phyloP scores from a whole-genome alignment of 1,140 invertebrate species.

The Argopecten irradians region DNA sequence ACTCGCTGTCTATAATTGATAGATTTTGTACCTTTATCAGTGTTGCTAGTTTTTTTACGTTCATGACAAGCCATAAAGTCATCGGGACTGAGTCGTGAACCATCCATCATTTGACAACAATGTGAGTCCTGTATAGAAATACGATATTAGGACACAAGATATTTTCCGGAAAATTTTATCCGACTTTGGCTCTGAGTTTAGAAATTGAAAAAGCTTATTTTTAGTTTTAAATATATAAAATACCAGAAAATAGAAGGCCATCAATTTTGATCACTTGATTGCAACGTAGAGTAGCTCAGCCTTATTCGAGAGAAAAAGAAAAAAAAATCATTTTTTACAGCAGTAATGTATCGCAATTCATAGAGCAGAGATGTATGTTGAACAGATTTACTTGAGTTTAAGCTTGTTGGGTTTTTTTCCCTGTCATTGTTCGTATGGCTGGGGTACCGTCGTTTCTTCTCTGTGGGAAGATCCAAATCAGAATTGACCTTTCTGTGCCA shows the following conservation, averaged over 20 bases:
- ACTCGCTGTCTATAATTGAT: not conserved
- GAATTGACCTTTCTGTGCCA: not conserved
- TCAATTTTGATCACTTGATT: too few species aligned
- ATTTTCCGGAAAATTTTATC: not conserved
- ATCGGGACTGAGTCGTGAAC: not conserved
- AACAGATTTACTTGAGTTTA: too few species aligned
- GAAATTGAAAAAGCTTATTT: too few species aligned
- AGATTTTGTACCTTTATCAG: slow-evolving; percentile 17
- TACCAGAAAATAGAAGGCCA: too few species aligned
- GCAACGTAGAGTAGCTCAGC: too few species aligned
- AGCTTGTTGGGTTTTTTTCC: too few species aligned
- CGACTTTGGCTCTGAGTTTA: too few species aligned
- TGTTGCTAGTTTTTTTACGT: not conserved
- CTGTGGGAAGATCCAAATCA: not conserved
- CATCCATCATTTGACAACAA: not conserved
- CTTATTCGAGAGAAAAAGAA: too few species aligned
- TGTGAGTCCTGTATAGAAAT: not conserved
- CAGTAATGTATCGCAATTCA: too few species aligned
- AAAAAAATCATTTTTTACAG: too few species aligned
- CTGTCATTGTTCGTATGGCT: not conserved
- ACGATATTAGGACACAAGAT: not conserved
- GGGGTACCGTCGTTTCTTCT: not conserved
- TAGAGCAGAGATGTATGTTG: too few species aligned
- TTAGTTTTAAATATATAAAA: too few species aligned
- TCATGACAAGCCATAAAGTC: not conserved